Base-by-base conservation (phyloP, 1,140 invertebrate genomes). In the Drosophila arawakana region DNA sequence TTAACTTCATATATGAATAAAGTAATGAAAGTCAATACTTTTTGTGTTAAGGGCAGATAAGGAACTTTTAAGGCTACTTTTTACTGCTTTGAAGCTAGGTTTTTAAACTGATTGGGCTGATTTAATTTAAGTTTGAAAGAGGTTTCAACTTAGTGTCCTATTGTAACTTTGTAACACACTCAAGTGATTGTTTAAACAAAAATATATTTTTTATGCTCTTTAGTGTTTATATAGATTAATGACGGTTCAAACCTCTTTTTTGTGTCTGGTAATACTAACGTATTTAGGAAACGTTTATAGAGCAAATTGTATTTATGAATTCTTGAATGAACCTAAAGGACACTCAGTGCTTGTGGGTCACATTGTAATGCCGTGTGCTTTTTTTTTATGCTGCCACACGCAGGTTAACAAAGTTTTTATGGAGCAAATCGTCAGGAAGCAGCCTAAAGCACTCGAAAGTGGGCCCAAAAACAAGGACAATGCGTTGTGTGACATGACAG, bases 391-490 rank as follows among this genome's bases (percentile, higher is more conserved):
- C 72, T 86, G 83, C 70, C 83, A 86, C 76, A 77, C 69, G 73
- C 84, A 88, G 84, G 85, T 84, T 86, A 88, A 90, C 84, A 89
- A 81, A 89, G 78, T 90, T 88, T 89, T 80, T 81, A 70, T 84
- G 54, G 77, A 84, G 71, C 83, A 71, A 67, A 30, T 30, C 65
- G 46, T 67, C 71, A 79, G 70, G 65, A 71, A 76, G 73, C 66
- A 47, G 74, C 69, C 74, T 54, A 68, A 74, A 69, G 60, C 59
- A 73, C 71, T 73, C 52, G 13, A 76, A 68, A 60, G 39, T 52
- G 60, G 54, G 46, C 18, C 9, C 43, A 44, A 74, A 74, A 69
- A 62, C 76, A 83, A 89, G 83, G 84, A 88, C 83, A 84, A 84
- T 80, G 73, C 75, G 76, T 71, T 76, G 43, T 62, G 49, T 62